Evolutionary conservation across 2,888 invertebrate genomes (phyloP).

Genomic region (Limnephilus marmoratus): DNA sequence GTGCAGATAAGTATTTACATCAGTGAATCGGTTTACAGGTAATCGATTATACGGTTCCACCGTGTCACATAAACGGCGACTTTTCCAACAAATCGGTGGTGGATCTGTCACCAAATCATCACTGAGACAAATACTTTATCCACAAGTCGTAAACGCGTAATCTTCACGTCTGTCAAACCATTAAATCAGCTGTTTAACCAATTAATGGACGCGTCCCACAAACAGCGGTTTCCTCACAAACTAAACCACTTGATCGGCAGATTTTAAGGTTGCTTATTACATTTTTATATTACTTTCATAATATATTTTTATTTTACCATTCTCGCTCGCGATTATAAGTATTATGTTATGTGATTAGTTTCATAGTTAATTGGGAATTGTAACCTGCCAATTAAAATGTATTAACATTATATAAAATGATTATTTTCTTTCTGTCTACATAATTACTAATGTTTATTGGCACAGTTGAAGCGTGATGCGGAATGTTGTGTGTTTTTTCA

Average conservation of each 20-base stretch:
- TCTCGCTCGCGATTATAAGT: background rate
- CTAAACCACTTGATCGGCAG: background rate
- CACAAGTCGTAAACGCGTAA: background rate
- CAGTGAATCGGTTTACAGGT: background rate
- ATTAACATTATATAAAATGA: background rate
- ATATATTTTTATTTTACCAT: background rate
- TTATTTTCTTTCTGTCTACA: background rate
- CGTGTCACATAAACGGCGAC: background rate
- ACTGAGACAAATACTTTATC: background rate
- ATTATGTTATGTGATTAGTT: background rate
- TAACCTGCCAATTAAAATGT: background rate
- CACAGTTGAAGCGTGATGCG: background rate
- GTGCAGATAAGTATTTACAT: background rate
- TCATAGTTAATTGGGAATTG: background rate
- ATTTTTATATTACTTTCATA: background rate
- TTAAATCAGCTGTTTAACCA: background rate
- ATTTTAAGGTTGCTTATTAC: background rate
- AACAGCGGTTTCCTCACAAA: background rate
- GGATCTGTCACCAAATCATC: background rate
- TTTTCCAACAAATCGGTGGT: background rate
- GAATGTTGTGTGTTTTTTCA: background rate
- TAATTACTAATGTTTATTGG: conserved; percentile 2
- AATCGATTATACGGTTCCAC: background rate
- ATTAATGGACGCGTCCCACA: background rate
- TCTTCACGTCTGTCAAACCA: background rate